Evolutionary conservation across 2,888 invertebrate species (phyloP), one percentile per base, ranked within the genome.

Genomic region (Dione vanillae): DNA sequence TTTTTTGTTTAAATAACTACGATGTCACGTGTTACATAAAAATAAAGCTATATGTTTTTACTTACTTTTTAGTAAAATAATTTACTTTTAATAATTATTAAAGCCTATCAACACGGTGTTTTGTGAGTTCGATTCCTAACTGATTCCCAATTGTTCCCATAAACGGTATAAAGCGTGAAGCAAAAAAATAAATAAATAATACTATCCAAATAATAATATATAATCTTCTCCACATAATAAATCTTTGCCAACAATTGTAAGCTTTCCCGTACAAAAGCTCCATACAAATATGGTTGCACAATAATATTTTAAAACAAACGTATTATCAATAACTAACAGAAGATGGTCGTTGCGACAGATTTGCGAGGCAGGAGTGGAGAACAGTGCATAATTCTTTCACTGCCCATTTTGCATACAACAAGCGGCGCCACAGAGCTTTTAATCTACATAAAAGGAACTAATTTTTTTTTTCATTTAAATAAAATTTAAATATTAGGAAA

Each of bases 361-460:
- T 91, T 91, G 91, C 80, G 89, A 85, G 82, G 73, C 76, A 72
- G 74, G 77, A 65, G 59, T 62, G 66, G 67, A 66, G 77, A 73
- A 73, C 80, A 78, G 85, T 84, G 82, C 89, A 87, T 85, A 82
- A 86, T 85, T 84, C 81, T 85, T 85, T 84, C 83, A 78, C 75
- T 76, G 72, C 74, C 74, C 80, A 78, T 88, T 91, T 90, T 89
- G 86, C 90, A 92, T 90, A 88, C 85, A 87, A 86, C 86, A 83
- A 79, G 75, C 43, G 62, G 67, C 43, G 66, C 19, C 35, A 70
- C 56, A 79, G 80, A 78, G 64, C 37, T 77, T 35, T 43, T 20
- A 65, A 43, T n/a, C 27, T 16, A 54, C 14, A 65, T 11, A n/a
- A n/a, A 65, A 6, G 8, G 27, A 2, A 43, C 9, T 45, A 27